These are phyloP conservation scores for Galerucella calmariensis DNA, from an alignment of 2,888 invertebrate species.

Conservation along the genomic window DNA sequence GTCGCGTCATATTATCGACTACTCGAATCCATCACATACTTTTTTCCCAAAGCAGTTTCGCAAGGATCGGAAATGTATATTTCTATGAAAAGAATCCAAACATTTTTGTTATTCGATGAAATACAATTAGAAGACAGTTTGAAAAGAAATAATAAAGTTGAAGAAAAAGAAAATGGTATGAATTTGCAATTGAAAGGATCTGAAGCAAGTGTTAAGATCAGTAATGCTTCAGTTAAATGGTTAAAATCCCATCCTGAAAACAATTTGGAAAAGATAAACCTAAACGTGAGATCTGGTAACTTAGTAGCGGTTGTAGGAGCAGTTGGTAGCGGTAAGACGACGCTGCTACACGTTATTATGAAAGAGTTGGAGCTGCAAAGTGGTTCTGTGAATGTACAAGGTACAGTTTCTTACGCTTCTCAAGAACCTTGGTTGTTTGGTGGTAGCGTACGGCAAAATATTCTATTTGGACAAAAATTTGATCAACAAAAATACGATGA, in stretches of 20 bases:
- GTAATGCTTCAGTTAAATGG: constrained; percentile 77
- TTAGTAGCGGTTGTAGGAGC: constrained; percentile 70
- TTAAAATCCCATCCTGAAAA: constrained; percentile 51
- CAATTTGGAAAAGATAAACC: constrained; percentile 71
- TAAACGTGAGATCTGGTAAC: constrained; percentile 72
- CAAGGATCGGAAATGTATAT: constrained; percentile 74
- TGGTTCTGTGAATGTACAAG: constrained; percentile 75
- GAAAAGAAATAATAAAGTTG: no score
- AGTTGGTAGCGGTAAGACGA: constrained; percentile 73
- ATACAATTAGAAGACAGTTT: background rate
- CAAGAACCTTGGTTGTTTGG: constrained; percentile 88
- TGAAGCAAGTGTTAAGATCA: constrained; percentile 38
- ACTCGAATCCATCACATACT: constrained; percentile 73
- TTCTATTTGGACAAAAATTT: constrained; percentile 84
- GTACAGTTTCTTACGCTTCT: constrained; percentile 79
- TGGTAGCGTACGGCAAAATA: constrained; percentile 89
- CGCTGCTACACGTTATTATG: constrained; percentile 69
- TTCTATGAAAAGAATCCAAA: constrained; percentile 65
- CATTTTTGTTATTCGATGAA: constrained; percentile 64
- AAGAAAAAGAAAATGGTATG: background rate
- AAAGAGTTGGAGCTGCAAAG: constrained; percentile 76
- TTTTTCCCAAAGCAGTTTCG: constrained; percentile 72
- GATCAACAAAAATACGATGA: constrained; percentile 73
- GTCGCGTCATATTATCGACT: constrained; percentile 79
- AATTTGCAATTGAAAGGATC: background rate